Percentiles rank a stretch among this genome's conserved stretches.
Conservation (phyloP, 2,797 vertebrate genomes). For the Paedocypris micromegethes region DNA sequence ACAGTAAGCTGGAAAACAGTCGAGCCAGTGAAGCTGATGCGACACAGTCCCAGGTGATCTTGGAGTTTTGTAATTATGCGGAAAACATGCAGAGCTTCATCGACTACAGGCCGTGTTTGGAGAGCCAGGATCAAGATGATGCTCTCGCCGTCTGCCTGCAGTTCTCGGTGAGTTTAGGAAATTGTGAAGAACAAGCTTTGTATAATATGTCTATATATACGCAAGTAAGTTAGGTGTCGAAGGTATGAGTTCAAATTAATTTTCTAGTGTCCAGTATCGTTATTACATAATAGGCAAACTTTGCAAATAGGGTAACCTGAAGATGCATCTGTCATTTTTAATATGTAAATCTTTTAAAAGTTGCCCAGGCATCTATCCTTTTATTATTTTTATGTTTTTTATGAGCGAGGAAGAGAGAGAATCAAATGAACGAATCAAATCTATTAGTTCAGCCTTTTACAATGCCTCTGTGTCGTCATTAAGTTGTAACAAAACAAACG, state of each 20-base stretch:
- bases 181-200: too few relatives aligned
- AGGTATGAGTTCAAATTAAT: too few relatives aligned
- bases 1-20: conserved; percentile 83
- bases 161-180: conserved; percentile 78
- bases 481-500: too few relatives aligned
- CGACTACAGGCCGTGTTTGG: conserved; percentile 81
- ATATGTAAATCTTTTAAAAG: too few relatives aligned
- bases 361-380: background rate
- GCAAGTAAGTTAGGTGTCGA: too few relatives aligned
- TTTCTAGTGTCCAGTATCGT: too few relatives aligned
- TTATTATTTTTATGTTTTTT: background rate
- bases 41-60: conserved; percentile 56
- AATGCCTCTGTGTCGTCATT: too few relatives aligned
- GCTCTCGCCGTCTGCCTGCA: conserved; percentile 71
- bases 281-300: too few relatives aligned
- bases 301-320: too few relatives aligned
- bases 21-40: conserved; percentile 62
- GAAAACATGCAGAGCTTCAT: conserved; percentile 75
- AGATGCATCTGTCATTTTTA: too few relatives aligned
- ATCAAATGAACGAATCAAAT: background rate
- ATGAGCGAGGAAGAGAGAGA: background rate
- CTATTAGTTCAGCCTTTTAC: too few relatives aligned
- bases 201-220: too few relatives aligned
- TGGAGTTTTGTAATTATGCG: conserved; percentile 87
- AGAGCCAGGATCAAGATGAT: conserved; percentile 52